phyloP scores from a whole-genome alignment of 2,113 vertebrate species.

The Dryoscopus gambensis region DNA sequence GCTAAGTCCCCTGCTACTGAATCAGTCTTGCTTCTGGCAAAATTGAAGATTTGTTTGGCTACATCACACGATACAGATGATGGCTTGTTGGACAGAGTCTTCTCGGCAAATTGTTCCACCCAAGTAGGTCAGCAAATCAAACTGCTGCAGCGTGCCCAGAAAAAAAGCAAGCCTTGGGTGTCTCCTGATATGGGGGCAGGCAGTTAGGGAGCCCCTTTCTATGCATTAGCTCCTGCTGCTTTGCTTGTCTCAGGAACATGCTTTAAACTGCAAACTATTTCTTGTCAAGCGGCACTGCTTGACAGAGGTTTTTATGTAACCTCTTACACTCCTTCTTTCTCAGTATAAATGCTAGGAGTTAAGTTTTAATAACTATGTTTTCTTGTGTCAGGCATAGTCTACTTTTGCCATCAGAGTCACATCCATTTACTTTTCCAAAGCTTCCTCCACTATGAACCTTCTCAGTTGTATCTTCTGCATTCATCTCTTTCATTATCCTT shows the following conservation, averaged over 20 bases:
- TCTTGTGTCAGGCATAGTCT: neutral
- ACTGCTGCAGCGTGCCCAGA: neutral
- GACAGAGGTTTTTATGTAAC: neutral
- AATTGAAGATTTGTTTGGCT: neutral
- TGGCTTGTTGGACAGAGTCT: neutral
- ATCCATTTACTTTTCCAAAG: neutral
- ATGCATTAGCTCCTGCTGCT: neutral
- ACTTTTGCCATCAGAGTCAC: neutral
- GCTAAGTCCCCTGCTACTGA: neutral
- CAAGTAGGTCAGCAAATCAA: neutral
- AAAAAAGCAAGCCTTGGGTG: neutral
- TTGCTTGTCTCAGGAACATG: neutral
- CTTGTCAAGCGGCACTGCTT: neutral
- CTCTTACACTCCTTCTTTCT: neutral
- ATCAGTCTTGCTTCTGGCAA: neutral
- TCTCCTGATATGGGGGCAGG: neutral
- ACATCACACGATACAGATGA: neutral
- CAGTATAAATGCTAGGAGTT: neutral
- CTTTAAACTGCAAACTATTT: neutral
- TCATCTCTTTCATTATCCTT: neutral
- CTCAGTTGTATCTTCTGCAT: neutral
- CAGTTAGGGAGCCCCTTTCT: neutral
- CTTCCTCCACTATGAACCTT: neutral
- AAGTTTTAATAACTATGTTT: neutral
- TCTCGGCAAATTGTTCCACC: neutral